These are phyloP conservation scores for Caenorhabditis plicata DNA, from an alignment of 2,888 invertebrate genomes.

Conservation along the genomic window DNA sequence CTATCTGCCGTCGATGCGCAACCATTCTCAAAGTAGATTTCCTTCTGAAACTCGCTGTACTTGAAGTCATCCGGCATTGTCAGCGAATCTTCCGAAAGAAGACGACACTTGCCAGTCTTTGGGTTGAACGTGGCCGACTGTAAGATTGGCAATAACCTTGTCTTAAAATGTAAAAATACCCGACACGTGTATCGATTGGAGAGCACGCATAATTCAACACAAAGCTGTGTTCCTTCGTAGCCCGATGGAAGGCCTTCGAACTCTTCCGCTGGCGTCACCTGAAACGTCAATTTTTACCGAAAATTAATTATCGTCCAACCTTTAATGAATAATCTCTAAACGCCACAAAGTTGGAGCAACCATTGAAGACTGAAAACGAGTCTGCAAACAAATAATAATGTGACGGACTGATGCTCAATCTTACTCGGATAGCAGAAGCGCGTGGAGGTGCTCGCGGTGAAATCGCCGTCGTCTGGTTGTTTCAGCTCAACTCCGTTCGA, in stretches of 20 bases:
- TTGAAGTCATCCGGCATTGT: conserved; percentile 51
- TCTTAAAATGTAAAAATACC: conserved; percentile 28
- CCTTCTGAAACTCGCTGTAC: conserved; percentile 39
- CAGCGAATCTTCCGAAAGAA: conserved; percentile 54
- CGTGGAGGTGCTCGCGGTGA: conserved; percentile 41
- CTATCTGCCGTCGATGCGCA: conserved; percentile 36
- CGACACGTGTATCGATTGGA: conserved; percentile 55
- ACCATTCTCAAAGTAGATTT: conserved; percentile 62
- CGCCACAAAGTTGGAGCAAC: conserved; percentile 59
- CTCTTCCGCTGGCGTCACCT: conserved; percentile 49
- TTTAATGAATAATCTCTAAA: conserved; percentile 60
- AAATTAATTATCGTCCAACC: no score
- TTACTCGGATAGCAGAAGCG: conserved; percentile 48
- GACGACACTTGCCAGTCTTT: conserved; percentile 45
- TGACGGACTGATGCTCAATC: neutral
- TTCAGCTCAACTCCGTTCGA: conserved; percentile 41
- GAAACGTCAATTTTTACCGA: neutral
- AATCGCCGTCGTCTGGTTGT: conserved; percentile 31
- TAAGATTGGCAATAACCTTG: conserved; percentile 13
- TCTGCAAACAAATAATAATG: conserved; percentile 41
- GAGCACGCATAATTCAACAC: conserved; percentile 62
- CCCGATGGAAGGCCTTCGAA: conserved; percentile 62
- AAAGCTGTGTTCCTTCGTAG: conserved; percentile 59
- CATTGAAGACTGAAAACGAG: conserved; percentile 52
- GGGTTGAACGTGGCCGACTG: conserved; percentile 56